phyloP scores from a whole-genome alignment of 1,140 invertebrate genomes.

The Pseudomyrmex cubaensis region DNA sequence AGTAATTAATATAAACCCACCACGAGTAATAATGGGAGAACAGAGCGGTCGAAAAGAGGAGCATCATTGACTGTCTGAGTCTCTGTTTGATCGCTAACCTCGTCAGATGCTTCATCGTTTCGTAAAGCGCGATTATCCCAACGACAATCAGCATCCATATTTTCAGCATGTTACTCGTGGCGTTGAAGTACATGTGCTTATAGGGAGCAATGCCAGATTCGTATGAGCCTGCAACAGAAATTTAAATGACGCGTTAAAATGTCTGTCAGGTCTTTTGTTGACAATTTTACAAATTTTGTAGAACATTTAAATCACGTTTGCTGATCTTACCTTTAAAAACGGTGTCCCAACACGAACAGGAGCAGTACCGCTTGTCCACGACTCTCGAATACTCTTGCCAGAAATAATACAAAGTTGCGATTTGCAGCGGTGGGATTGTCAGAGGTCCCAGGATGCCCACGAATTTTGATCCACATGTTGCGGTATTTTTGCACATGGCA shows the following conservation, averaged over 20 bases:
- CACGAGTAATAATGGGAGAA: constrained; percentile 94
- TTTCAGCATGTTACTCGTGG: constrained; percentile 90
- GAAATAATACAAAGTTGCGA: constrained; percentile 88
- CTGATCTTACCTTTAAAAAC: constrained; percentile 89
- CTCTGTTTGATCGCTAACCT: constrained; percentile 86
- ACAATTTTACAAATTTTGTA: neutral
- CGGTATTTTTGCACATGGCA: constrained; percentile 76
- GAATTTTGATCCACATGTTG: constrained; percentile 79
- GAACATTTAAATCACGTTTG: neutral
- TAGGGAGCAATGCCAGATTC: constrained; percentile 91
- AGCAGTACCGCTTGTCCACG: constrained; percentile 89
- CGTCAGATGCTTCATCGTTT: constrained; percentile 89
- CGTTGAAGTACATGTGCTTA: constrained; percentile 94
- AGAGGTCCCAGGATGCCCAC: constrained; percentile 84
- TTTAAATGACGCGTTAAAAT: neutral
- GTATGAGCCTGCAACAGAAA: constrained; percentile 88
- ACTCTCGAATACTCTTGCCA: constrained; percentile 90
- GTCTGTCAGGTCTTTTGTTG: neutral
- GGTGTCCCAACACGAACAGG: constrained; percentile 93
- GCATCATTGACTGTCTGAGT: constrained; percentile 89
- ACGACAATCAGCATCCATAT: constrained; percentile 91
- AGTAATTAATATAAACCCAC: constrained; percentile 94
- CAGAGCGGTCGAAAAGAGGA: constrained; percentile 89
- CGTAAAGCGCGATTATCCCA: constrained; percentile 89
- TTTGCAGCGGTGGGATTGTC: constrained; percentile 87